Evolutionary conservation across 2,113 vertebrate genomes (phyloP).

Genomic region (Chloroceryle aenea): DNA sequence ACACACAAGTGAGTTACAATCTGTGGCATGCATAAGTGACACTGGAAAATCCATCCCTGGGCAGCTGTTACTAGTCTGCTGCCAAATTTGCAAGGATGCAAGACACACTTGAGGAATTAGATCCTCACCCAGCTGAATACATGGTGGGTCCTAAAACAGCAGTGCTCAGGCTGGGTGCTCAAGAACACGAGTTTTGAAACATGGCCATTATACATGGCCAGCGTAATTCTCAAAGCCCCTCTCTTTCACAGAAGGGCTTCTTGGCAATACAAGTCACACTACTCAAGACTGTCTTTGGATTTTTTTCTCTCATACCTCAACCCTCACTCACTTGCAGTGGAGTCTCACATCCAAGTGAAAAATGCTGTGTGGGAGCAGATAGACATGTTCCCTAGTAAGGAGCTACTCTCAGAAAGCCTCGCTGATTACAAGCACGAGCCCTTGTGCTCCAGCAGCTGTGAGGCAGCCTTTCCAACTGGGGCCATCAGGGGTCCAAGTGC

Average conservation of each 20-base stretch:
- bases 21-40: neutral
- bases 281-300: neutral
- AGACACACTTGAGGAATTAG: neutral
- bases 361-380: neutral
- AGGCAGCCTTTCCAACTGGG: neutral
- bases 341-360: neutral
- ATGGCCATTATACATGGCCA: neutral
- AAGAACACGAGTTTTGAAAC: neutral
- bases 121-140: neutral
- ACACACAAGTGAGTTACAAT: neutral
- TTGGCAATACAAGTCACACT: neutral
- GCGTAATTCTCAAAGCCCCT: neutral
- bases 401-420: neutral
- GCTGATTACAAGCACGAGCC: neutral
- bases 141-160: accelerated
- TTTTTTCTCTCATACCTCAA: neutral
- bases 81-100: neutral
- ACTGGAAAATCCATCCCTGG: neutral
- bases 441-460: neutral
- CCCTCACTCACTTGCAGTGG: neutral
- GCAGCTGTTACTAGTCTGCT: neutral
- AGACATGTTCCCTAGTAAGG: neutral
- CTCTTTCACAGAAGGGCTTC: neutral
- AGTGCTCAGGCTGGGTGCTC: neutral
- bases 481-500: neutral